Percentiles rank a stretch among this genome's conserved stretches.
These are phyloP conservation scores for Sebastes iracundus DNA, from an alignment of 2,797 vertebrate genomes.

Conservation along the genomic window DNA sequence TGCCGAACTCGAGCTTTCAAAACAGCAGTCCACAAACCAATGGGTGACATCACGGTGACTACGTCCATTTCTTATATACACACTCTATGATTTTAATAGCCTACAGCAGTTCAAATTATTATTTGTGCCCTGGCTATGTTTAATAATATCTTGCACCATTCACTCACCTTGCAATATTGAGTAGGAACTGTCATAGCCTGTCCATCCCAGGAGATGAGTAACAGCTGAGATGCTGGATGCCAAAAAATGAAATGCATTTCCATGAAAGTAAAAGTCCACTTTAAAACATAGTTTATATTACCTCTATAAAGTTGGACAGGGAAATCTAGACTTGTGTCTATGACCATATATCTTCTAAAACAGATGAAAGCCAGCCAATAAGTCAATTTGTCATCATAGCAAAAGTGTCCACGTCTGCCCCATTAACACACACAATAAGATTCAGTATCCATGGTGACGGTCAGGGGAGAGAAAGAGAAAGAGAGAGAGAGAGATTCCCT, in stretches of 20 bases:
- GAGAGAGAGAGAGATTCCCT: slow-evolving; percentile 40
- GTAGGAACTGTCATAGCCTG: slow-evolving; percentile 34
- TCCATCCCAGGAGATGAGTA: slow-evolving; percentile 42
- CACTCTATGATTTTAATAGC: not conserved
- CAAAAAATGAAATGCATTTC: slow-evolving; percentile 61
- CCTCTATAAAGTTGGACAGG: slow-evolving; percentile 44
- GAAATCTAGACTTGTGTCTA: slow-evolving; percentile 27
- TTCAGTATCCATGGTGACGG: slow-evolving; percentile 63
- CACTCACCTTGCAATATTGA: slow-evolving; percentile 31
- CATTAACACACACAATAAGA: slow-evolving; percentile 61
- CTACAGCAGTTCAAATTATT: slow-evolving; percentile 16
- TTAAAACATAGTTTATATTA: slow-evolving; percentile 53
- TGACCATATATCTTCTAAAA: slow-evolving; percentile 42
- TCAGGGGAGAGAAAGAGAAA: not conserved
- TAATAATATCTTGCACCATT: slow-evolving; percentile 19
- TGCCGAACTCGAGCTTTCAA: no score
- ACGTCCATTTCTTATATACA: no score
- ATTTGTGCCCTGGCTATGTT: slow-evolving; percentile 9
- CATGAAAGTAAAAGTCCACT: slow-evolving; percentile 55
- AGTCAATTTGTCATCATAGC: slow-evolving; percentile 67
- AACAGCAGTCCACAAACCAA: no score
- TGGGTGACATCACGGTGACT: no score
- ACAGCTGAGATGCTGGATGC: slow-evolving; percentile 32
- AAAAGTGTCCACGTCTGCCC: slow-evolving; percentile 49
- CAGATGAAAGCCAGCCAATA: slow-evolving; percentile 58